These are phyloP conservation scores for Lepisosteus oculatus DNA, from an alignment of 2,113 vertebrate species.

Conservation along the genomic window DNA sequence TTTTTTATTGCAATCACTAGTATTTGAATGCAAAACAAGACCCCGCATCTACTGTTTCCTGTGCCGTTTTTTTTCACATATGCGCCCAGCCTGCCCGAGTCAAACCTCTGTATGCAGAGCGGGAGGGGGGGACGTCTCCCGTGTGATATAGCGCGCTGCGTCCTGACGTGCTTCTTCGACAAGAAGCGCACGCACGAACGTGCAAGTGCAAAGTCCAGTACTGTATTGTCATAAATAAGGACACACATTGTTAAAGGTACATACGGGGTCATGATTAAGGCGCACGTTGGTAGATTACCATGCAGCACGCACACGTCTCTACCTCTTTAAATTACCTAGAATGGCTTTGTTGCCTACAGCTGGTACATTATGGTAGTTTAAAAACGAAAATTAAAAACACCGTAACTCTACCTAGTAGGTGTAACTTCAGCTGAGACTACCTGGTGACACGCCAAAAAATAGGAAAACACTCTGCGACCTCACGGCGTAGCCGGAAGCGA, in stretches of 20 bases:
- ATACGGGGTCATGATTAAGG: background rate
- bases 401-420: no score
- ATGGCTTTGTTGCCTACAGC: no score
- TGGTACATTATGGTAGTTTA: background rate
- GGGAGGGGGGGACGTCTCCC: constrained; percentile 4
- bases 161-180: constrained; percentile 27
- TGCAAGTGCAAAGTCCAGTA: background rate
- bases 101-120: constrained; percentile 2
- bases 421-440: no score
- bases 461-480: background rate
- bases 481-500: no score
- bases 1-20: background rate
- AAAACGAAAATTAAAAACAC: background rate
- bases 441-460: no score
- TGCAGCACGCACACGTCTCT: no score
- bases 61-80: background rate
- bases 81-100: background rate
- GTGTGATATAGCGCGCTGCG: constrained; percentile 34
- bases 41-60: no score
- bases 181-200: constrained; percentile 12
- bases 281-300: background rate
- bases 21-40: background rate
- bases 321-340: background rate
- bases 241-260: background rate
- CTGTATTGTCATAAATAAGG: background rate